Percentiles rank a stretch among this genome's conserved stretches.
Conservation (phyloP, 2,797 vertebrate genomes). For the Sphaeramia orbicularis region DNA sequence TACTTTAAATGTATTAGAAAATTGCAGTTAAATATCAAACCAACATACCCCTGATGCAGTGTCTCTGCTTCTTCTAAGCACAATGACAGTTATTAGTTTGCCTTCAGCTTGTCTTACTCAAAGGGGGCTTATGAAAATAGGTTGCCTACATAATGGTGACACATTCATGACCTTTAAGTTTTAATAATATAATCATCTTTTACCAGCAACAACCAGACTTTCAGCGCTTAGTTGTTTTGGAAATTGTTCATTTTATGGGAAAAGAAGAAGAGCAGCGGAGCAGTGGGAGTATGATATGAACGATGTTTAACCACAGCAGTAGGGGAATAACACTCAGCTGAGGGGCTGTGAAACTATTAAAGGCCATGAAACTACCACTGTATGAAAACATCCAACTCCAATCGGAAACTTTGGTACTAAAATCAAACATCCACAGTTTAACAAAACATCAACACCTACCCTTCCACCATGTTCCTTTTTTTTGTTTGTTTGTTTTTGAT, state of each 20-base stretch:
- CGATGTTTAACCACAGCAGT: conserved; percentile 67
- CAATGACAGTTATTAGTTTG: conserved; percentile 45
- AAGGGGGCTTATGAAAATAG: conserved; percentile 53
- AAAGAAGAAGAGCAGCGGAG: conserved; percentile 40
- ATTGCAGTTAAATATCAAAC: conserved; percentile 1
- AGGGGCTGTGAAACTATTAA: conserved; percentile 59
- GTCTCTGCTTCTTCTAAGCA: conserved; percentile 40
- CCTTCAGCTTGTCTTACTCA: conserved; percentile 36
- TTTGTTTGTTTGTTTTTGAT: neutral
- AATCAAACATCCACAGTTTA: conserved; percentile 34
- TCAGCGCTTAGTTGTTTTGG: conserved; percentile 63
- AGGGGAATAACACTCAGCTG: conserved; percentile 74
- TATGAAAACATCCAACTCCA: conserved; percentile 54
- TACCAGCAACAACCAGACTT: conserved; percentile 61
- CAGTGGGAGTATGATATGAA: conserved; percentile 77
- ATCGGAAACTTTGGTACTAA: conserved; percentile 64
- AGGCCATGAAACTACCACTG: conserved; percentile 42
- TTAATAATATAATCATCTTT: conserved; percentile 66
- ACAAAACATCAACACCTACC: conserved; percentile 39
- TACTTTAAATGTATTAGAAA: neutral
- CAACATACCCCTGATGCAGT: conserved; percentile 65
- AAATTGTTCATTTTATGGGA: conserved; percentile 75
- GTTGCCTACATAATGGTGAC: conserved; percentile 62
- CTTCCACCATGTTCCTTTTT: conserved; percentile 16
- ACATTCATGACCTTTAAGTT: conserved; percentile 77